A percentile compares a stretch with the other conserved stretches of the same genome.
phyloP scores from a whole-genome alignment of 1,140 invertebrate genomes.

The Trachymyrmex cornetzi region DNA sequence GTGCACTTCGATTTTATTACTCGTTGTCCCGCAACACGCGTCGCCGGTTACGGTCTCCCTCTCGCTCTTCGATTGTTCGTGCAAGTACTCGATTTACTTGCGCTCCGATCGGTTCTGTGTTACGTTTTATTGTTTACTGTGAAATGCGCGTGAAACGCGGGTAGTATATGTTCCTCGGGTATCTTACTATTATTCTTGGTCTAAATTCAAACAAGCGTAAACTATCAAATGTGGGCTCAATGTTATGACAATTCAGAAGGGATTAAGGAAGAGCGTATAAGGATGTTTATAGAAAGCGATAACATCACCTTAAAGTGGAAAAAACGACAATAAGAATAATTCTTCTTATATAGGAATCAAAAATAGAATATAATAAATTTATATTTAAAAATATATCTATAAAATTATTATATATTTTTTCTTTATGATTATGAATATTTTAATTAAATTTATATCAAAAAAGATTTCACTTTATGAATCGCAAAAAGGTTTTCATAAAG shows the following conservation, averaged over 20 bases:
- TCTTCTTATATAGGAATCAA: background rate
- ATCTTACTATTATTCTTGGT: background rate
- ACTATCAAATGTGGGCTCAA: background rate
- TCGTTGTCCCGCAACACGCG: constrained; percentile 9
- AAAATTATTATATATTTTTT: background rate
- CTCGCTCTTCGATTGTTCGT: constrained; percentile 2
- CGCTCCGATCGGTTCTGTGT: background rate
- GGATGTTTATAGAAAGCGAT: background rate
- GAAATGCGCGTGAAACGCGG: background rate
- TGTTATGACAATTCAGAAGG: background rate
- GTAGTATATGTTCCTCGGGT: background rate
- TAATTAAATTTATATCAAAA: background rate
- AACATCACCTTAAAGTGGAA: background rate
- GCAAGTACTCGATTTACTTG: constrained; percentile 21
- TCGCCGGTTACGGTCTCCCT: constrained; percentile 24
- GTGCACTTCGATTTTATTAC: background rate
- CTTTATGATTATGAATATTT: background rate
- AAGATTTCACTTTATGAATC: background rate
- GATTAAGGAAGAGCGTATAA: background rate
- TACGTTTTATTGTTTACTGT: constrained; percentile 2
- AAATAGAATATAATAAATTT: background rate
- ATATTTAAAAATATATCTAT: background rate
- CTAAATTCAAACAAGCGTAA: background rate
- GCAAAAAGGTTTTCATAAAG: background rate
- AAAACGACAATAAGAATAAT: background rate